A percentile compares a stretch with the other conserved stretches of the same genome.
phyloP scores from a whole-genome alignment of 2,797 vertebrate genomes.

The Argentina silus region DNA sequence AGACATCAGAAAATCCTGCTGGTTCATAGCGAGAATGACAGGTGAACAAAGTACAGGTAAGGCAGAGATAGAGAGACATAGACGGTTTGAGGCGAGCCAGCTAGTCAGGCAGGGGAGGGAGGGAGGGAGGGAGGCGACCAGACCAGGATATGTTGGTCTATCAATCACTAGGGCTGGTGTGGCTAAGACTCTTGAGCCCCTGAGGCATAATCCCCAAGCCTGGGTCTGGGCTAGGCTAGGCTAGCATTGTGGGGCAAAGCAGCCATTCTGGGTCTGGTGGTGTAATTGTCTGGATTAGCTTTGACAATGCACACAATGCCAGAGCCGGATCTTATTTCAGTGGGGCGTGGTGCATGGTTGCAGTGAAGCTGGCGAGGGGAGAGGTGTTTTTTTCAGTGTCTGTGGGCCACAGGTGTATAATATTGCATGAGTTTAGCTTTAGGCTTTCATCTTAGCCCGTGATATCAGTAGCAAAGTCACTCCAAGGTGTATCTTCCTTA shows the following conservation, averaged over 20 bases:
- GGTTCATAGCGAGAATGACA: slow-evolving; percentile 53
- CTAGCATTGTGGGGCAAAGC: slow-evolving; percentile 55
- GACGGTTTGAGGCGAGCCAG: slow-evolving; percentile 43
- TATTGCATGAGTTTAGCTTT: background rate
- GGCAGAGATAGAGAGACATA: slow-evolving; percentile 57
- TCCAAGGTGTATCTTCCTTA: no score
- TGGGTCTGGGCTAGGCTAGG: slow-evolving; percentile 52
- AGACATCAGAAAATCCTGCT: slow-evolving; percentile 59
- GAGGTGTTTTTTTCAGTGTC: slow-evolving; percentile 44
- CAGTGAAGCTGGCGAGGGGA: slow-evolving; percentile 52
- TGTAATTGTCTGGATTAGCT: slow-evolving; percentile 78
- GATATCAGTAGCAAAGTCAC: slow-evolving; percentile 12
- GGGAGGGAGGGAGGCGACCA: slow-evolving; percentile 13
- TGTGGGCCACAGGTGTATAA: slow-evolving; percentile 12
- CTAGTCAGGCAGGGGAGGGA: background rate
- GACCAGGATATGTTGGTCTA: slow-evolving; percentile 9
- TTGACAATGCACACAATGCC: slow-evolving; percentile 77
- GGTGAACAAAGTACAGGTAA: slow-evolving; percentile 70
- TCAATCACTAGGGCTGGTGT: slow-evolving; percentile 33
- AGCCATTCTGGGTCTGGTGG: slow-evolving; percentile 69
- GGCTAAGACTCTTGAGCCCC: slow-evolving; percentile 28
- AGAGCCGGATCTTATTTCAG: slow-evolving; percentile 70
- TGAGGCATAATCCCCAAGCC: slow-evolving; percentile 55
- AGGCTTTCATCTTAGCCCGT: background rate
- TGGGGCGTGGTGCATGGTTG: slow-evolving; percentile 63